These are phyloP conservation scores for Philereme transversata DNA, from an alignment of 2,888 invertebrate genomes.

Conservation along the genomic window DNA sequence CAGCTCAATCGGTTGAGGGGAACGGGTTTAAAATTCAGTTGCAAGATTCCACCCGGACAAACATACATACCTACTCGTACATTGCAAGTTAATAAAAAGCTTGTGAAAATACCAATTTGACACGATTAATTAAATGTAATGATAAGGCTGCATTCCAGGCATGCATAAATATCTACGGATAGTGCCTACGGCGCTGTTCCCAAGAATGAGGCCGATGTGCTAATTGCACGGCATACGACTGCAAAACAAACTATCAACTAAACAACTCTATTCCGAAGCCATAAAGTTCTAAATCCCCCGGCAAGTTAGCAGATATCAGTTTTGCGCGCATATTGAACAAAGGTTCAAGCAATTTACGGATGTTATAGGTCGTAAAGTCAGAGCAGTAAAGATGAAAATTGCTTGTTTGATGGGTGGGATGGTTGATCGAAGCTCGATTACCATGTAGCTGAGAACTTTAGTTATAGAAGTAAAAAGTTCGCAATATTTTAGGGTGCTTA, in stretches of 20 bases:
- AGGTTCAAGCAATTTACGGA: conserved; percentile 38
- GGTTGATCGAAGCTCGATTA: conserved; percentile 44
- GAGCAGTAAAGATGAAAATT: conserved; percentile 8
- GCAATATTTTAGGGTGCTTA: conserved; percentile 12
- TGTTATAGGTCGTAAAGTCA: conserved; percentile 5
- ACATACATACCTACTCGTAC: too few species aligned
- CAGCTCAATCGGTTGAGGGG: too few species aligned
- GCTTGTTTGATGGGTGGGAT: conserved; percentile 14
- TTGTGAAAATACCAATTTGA: too few species aligned
- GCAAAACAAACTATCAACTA: conserved; percentile 16
- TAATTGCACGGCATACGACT: conserved; percentile 48
- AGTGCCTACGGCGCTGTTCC: conserved; percentile 15
- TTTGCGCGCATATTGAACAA: conserved; percentile 41
- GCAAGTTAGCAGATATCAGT: conserved; percentile 21
- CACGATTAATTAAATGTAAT: too few species aligned
- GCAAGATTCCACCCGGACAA: too few species aligned
- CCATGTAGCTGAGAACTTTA: conserved; percentile 36
- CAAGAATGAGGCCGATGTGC: conserved; percentile 45
- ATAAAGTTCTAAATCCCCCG: conserved; percentile 28
- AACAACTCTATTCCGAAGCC: background rate
- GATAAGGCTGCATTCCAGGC: background rate
- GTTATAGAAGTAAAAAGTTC: conserved; percentile 36
- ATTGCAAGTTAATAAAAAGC: too few species aligned
- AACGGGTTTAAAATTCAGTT: too few species aligned
- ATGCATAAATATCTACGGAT: conserved; percentile 11